phyloP scores from a whole-genome alignment of 2,797 vertebrate species.

The Alcedo quadribrachys region DNA sequence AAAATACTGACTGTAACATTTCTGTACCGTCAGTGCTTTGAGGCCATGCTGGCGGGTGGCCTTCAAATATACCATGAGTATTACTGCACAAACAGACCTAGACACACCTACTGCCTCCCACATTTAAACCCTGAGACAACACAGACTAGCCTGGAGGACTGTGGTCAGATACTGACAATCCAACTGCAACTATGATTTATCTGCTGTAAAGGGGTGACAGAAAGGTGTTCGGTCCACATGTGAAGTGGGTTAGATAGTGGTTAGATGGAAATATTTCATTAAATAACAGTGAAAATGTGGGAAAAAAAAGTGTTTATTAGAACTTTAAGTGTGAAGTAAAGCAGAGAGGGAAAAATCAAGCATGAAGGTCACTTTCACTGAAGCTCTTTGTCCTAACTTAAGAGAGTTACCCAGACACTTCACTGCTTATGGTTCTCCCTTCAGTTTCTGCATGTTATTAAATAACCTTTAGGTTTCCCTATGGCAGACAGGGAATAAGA shows the following conservation, averaged over 20 bases:
- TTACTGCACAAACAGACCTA: not conserved
- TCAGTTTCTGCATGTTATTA: not conserved
- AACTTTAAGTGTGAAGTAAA: not conserved
- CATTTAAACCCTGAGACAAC: not conserved
- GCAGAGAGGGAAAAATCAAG: not conserved
- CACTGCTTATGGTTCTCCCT: not conserved
- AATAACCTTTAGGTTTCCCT: not conserved
- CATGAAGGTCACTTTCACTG: conserved; percentile 18
- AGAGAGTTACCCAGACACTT: not conserved
- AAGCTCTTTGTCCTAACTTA: conserved; percentile 43
- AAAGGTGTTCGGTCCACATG: not conserved
- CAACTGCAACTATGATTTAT: not conserved
- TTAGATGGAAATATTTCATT: not conserved
- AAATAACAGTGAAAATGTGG: not conserved
- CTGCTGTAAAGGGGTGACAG: not conserved
- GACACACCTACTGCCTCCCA: not conserved
- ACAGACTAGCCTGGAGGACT: not conserved
- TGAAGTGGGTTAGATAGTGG: not conserved
- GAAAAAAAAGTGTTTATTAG: not conserved
- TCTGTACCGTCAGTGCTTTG: not conserved
- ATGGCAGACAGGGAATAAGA: not conserved
- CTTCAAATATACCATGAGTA: not conserved
- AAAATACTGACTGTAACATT: not conserved
- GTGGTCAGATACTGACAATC: not conserved
- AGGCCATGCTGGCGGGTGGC: not conserved